Percentiles rank a stretch among this genome's conserved stretches.
Evolutionary conservation across 2,113 vertebrate species (phyloP).

Genomic region (Microcebus griseorufus): DNA sequence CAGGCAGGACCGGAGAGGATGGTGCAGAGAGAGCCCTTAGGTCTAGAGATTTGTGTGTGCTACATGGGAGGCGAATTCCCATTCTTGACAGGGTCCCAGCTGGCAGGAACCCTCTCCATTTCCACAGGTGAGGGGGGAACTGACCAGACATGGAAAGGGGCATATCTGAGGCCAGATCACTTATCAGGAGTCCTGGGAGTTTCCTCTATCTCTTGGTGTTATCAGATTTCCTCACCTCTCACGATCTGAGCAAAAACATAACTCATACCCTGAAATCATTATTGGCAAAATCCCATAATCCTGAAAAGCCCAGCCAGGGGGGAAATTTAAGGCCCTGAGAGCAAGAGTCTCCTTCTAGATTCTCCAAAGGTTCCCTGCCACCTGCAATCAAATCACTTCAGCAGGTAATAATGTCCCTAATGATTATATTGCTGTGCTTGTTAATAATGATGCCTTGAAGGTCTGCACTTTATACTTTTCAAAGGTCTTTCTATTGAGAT

Average conservation of each 20-base stretch:
- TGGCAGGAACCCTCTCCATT: neutral
- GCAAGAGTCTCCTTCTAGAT: neutral
- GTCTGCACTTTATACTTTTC: conserved; percentile 64
- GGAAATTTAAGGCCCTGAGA: neutral
- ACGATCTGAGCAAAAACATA: neutral
- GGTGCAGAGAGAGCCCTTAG: neutral
- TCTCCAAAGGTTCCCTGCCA: neutral
- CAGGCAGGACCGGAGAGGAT: neutral
- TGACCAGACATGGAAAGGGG: neutral
- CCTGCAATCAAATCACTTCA: neutral
- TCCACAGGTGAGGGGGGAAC: neutral
- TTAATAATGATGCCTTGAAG: conserved; percentile 35
- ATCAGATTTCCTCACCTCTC: neutral
- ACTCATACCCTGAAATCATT: neutral
- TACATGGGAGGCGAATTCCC: neutral
- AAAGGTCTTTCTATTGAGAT: conserved; percentile 63
- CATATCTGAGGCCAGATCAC: neutral
- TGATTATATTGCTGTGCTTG: conserved; percentile 36
- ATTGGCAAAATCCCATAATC: neutral
- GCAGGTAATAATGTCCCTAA: conserved; percentile 16
- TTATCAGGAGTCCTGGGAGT: neutral
- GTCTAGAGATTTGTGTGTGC: neutral
- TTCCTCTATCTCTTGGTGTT: neutral
- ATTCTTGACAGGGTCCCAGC: no score
- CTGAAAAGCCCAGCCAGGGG: neutral